phyloP scores from a whole-genome alignment of 1,140 invertebrate species.

The Drosophila azteca region DNA sequence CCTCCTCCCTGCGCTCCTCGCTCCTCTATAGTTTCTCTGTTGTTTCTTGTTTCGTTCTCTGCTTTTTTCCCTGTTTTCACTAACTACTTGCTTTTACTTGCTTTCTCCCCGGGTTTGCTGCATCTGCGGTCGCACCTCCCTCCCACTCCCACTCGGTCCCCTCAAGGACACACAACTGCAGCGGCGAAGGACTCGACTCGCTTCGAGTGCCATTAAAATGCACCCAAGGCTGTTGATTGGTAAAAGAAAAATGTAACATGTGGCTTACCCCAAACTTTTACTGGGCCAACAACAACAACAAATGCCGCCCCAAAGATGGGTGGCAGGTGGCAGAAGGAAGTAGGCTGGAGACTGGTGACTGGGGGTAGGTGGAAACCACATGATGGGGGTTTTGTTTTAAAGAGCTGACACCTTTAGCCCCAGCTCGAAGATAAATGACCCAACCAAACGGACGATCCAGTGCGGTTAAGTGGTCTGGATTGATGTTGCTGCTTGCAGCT shows the following conservation, averaged over 20 bases:
- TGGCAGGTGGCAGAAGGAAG: background rate
- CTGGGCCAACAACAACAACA: slow-evolving; percentile 15
- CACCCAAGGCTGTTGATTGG: slow-evolving; percentile 65
- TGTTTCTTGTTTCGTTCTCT: slow-evolving; percentile 14
- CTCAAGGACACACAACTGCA: slow-evolving; percentile 44
- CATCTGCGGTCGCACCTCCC: slow-evolving; percentile 2
- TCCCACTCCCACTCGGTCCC: too few species aligned
- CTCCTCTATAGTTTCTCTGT: slow-evolving; percentile 22
- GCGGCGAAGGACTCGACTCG: slow-evolving; percentile 34
- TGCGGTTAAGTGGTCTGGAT: slow-evolving; percentile 37
- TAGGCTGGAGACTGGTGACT: background rate
- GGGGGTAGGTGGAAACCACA: slow-evolving; percentile 11
- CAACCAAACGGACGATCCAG: slow-evolving; percentile 8
- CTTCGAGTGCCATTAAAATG: slow-evolving; percentile 56
- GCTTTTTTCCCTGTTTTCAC: slow-evolving; percentile 35
- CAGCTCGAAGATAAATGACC: slow-evolving; percentile 27
- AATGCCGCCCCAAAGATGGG: background rate
- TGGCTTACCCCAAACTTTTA: slow-evolving; percentile 60
- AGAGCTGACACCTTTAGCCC: slow-evolving; percentile 57
- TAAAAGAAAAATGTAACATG: slow-evolving; percentile 60
- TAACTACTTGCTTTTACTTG: slow-evolving; percentile 44
- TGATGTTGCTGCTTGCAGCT: slow-evolving; percentile 19
- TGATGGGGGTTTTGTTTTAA: slow-evolving; percentile 23
- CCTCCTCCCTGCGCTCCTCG: background rate
- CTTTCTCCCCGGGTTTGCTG: slow-evolving; percentile 38